These are phyloP conservation scores for Nothocercus julius DNA, from an alignment of 2,113 vertebrate genomes.

Conservation along the genomic window DNA sequence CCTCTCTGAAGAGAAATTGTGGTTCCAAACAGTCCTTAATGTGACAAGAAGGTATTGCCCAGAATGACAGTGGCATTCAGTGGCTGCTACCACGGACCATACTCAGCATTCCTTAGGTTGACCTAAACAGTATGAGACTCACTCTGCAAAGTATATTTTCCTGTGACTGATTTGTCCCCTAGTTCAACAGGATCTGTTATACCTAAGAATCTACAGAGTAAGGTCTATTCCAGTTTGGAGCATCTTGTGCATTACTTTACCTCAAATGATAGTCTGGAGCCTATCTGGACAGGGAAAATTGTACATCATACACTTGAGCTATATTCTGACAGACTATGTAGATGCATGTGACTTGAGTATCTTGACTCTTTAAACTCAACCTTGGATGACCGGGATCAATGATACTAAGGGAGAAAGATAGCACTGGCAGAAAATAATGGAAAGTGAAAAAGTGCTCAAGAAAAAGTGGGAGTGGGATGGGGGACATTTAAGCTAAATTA, in stretches of 20 bases:
- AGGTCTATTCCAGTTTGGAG: not conserved
- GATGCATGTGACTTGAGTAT: not conserved
- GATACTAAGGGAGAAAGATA: not conserved
- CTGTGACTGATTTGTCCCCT: not conserved
- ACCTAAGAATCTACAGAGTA: not conserved
- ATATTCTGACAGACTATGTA: not conserved
- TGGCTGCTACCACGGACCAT: no score
- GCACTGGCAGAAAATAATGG: not conserved
- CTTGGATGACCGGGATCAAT: not conserved
- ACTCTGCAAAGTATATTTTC: not conserved
- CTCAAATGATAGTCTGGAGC: fast-evolving
- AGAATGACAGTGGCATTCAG: not conserved
- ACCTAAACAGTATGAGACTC: not conserved
- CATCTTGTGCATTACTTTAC: not conserved
- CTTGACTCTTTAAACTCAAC: not conserved
- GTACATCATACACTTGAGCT: not conserved
- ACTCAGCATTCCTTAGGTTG: no score
- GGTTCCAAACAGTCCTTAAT: not conserved
- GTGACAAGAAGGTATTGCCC: not conserved
- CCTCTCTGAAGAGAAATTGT: not conserved
- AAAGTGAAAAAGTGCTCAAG: constrained; percentile 5
- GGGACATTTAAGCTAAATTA: not conserved
- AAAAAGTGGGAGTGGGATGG: not conserved
- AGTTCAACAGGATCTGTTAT: not conserved
- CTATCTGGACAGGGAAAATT: not conserved